Conservation (phyloP, 2,113 vertebrate genomes). For the Meleagris gallopavo region DNA sequence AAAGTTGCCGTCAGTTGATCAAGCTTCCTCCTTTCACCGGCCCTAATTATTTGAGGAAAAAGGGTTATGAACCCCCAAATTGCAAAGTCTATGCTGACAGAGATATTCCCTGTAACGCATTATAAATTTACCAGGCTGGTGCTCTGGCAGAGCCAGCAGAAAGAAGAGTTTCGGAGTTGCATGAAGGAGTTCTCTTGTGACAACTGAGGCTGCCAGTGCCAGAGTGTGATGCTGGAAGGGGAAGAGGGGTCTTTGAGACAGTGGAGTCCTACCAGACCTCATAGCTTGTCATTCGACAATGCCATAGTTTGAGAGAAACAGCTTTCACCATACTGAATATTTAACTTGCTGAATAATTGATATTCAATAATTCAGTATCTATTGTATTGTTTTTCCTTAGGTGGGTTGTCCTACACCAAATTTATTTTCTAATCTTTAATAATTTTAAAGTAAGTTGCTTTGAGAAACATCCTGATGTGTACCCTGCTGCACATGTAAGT, state of each 20-base stretch:
- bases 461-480: background rate
- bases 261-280: background rate
- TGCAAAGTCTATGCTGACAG: background rate
- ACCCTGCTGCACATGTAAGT: accelerated
- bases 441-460: background rate
- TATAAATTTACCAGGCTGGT: background rate
- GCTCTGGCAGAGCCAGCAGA: background rate
- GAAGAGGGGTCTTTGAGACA: background rate
- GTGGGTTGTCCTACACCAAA: background rate
- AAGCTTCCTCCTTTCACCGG: background rate
- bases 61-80: background rate
- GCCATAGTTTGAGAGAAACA: background rate
- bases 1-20: background rate
- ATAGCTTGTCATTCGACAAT: background rate
- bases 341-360: background rate
- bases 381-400: background rate
- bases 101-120: background rate
- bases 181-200: background rate
- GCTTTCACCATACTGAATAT: background rate
- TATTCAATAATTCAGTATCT: background rate
- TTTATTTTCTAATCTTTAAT: background rate
- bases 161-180: background rate
- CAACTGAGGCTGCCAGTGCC: background rate
- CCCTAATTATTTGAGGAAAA: background rate
- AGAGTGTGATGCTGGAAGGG: background rate